phyloP scores from a whole-genome alignment of 1,140 invertebrate species.

The Drosophila obscura region DNA sequence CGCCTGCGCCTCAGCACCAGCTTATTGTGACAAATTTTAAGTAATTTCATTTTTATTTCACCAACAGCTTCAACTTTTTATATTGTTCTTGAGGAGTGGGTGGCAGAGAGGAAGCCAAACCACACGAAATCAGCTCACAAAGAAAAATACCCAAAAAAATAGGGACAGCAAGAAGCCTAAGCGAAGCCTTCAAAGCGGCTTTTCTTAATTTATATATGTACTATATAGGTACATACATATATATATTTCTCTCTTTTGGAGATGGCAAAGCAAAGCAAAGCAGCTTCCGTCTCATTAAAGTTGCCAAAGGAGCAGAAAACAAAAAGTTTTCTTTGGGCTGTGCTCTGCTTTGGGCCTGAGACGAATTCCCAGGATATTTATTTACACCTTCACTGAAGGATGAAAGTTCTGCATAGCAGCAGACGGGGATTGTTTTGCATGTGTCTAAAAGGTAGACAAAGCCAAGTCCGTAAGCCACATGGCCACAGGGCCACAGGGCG shows the following conservation, averaged over 20 bases:
- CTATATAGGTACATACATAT: constrained; percentile 1
- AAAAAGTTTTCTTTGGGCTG: constrained; percentile 29
- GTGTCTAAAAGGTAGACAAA: constrained; percentile 71
- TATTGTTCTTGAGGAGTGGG: constrained; percentile 20
- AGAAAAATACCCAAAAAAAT: constrained; percentile 14
- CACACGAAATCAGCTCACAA: constrained; percentile 27
- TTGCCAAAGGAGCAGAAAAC: constrained; percentile 32
- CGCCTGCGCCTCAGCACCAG: constrained; percentile 19
- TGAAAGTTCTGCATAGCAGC: constrained; percentile 15
- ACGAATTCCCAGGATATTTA: constrained; percentile 74
- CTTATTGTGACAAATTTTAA: constrained; percentile 82
- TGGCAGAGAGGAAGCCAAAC: neutral
- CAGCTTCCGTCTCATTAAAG: constrained; percentile 79
- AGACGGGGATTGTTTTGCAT: constrained; percentile 67
- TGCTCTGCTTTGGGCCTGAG: neutral
- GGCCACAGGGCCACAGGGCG: constrained; percentile 65
- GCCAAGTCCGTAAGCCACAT: constrained; percentile 70
- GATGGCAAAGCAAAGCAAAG: constrained; percentile 38
- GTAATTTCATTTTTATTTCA: constrained; percentile 80
- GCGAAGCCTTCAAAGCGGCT: constrained; percentile 59
- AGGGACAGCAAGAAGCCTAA: constrained; percentile 15
- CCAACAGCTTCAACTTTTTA: constrained; percentile 40
- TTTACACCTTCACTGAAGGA: constrained; percentile 70
- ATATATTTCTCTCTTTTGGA: constrained; percentile 30
- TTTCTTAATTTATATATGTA: constrained; percentile 47